phyloP scores from a whole-genome alignment of 2,113 vertebrate species.

The Anguilla rostrata region DNA sequence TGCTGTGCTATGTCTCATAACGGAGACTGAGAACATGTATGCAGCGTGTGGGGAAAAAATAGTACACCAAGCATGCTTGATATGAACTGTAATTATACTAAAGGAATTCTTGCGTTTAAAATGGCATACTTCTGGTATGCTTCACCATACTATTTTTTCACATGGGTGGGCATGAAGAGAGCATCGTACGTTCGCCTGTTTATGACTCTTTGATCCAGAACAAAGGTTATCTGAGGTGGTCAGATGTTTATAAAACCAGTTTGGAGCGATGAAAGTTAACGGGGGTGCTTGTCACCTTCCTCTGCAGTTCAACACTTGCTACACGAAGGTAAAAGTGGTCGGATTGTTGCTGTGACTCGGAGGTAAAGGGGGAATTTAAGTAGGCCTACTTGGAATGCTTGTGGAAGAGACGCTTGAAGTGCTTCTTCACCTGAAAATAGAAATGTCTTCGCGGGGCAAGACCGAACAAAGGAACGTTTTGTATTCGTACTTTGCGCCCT shows the following conservation, averaged over 20 bases:
- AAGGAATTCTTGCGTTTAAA: neutral
- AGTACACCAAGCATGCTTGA: too few species aligned
- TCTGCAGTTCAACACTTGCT: neutral
- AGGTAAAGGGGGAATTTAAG: neutral
- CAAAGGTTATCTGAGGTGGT: neutral
- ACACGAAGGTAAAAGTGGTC: neutral
- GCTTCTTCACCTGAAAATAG: neutral
- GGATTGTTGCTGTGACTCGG: neutral
- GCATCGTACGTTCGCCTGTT: neutral
- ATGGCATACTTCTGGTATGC: neutral
- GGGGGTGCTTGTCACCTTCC: neutral
- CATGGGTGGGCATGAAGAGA: neutral
- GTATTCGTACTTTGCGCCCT: neutral
- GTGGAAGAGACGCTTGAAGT: neutral
- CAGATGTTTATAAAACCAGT: neutral
- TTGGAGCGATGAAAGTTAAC: neutral
- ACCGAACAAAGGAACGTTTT: neutral
- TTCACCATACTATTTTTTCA: too few species aligned
- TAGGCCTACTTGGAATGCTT: neutral
- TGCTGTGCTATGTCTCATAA: neutral
- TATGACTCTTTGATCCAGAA: neutral
- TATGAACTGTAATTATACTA: too few species aligned
- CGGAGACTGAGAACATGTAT: neutral
- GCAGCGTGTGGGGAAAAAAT: neutral
- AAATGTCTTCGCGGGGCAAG: neutral